Base-by-base conservation (phyloP, 2,113 vertebrate genomes). In the Gasterosteus nipponicus region DNA sequence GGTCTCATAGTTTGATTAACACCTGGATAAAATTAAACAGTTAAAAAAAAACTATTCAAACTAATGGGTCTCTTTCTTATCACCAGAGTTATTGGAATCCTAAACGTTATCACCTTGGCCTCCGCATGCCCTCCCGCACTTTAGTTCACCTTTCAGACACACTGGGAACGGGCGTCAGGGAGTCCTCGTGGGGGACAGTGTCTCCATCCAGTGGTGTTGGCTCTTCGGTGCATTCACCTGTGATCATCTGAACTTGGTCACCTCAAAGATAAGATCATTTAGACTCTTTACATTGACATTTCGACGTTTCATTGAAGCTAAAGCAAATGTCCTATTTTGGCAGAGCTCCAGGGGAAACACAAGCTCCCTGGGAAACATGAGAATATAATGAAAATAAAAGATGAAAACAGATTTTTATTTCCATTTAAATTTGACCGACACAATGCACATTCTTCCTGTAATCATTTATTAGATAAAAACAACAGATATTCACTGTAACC, bases 31-130 rank as follows among this genome's bases (percentile, higher is more conserved):
- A 38, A 77, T 75, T 49, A 15, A 75, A 8, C 35, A n/a, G 11
- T 80, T n/a, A n/a, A n/a, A n/a, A 5, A 67, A 76, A 76, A 39
- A 33, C 19, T 31, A 62, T 57, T 67, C 59, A 22, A 83, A 73
- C 69, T n/a, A n/a, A n/a, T 38, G 57, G 57, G 72, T 74, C 61
- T 81, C 41, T 74, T 46, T 77, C 77, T 80, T 90, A 86, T 92
- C 86, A 79, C 3, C 12, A 0, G 11, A 73, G 79, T 88, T 88
- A 86, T 67, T 77, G 80, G 60, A 42, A n/a, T 51, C 35, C 10
- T 53, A 44, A 67, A 41, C 33, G 10, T 87, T 87, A 90, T 87
- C 75, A 69, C 42, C 47, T 46, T 87, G 81, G 68, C 86, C 87
- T 73, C 71, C 38, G 44, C 35, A n/a, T 42, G 70, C 59, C 77